A percentile compares a stretch with the other conserved stretches of the same genome.
These are phyloP conservation scores for Diglossa brunneiventris DNA, from an alignment of 2,113 vertebrate species.

Conservation along the genomic window DNA sequence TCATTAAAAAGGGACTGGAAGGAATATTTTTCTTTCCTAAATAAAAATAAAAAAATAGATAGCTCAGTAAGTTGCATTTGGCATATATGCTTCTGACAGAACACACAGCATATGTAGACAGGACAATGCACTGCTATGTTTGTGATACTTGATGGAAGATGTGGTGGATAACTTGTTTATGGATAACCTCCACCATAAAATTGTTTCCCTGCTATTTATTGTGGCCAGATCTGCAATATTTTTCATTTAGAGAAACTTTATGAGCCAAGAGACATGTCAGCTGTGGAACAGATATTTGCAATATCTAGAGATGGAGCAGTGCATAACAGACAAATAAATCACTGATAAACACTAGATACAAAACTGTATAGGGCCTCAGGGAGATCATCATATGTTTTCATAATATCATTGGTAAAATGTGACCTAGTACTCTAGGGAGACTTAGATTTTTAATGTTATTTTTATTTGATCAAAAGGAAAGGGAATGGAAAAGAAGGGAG, in stretches of 20 bases:
- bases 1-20: not conserved
- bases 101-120: not conserved
- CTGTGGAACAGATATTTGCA: not conserved
- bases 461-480: not conserved
- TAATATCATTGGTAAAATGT: not conserved
- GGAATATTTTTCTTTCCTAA: not conserved
- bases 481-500: not conserved
- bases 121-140: not conserved
- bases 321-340: conserved; percentile 24
- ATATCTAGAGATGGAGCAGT: not conserved
- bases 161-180: not conserved
- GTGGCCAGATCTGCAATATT: not conserved
- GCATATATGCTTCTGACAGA: not conserved
- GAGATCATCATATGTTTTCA: not conserved
- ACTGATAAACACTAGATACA: conserved; percentile 4
- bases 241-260: conserved; percentile 19
- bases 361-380: not conserved
- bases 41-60: not conserved
- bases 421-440: not conserved
- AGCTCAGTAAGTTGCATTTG: not conserved
- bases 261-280: not conserved
- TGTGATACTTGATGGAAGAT: conserved; percentile 18
- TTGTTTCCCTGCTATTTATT: conserved; percentile 3
- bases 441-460: not conserved
- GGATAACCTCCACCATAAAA: not conserved